Percentiles rank a stretch among this genome's conserved stretches.
Evolutionary conservation across 2,888 invertebrate species (phyloP).

Genomic region (Yponomeuta malinellus): DNA sequence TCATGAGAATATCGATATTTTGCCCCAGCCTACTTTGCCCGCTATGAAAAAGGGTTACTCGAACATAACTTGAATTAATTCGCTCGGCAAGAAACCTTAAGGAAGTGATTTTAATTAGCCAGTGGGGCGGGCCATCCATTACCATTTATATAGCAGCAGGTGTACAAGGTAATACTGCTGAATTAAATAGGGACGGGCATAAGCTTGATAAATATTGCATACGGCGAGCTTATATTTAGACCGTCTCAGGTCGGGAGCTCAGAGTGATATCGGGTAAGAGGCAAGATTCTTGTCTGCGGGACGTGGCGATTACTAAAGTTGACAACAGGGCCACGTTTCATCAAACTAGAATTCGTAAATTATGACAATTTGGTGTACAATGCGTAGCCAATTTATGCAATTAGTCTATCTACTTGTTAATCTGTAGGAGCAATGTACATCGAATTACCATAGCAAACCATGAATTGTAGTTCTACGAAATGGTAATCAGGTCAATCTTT

Average conservation of each 20-base stretch:
- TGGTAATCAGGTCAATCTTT: too few relatives aligned
- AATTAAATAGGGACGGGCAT: neutral
- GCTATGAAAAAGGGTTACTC: neutral
- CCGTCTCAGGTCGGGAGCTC: neutral
- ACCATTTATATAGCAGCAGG: neutral
- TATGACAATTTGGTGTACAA: too few relatives aligned
- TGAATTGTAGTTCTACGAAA: too few relatives aligned
- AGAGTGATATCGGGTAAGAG: neutral
- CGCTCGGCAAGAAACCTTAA: neutral
- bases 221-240: neutral
- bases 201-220: slow-evolving; percentile 1
- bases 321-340: too few relatives aligned
- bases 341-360: too few relatives aligned
- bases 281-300: too few relatives aligned
- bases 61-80: neutral
- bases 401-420: too few relatives aligned
- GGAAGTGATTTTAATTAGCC: neutral
- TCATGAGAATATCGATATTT: too few relatives aligned
- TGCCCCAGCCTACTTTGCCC: neutral
- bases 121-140: neutral
- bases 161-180: neutral
- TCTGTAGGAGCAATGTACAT: too few relatives aligned
- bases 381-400: too few relatives aligned
- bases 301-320: too few relatives aligned
- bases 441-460: too few relatives aligned